Percentiles rank a stretch among this genome's conserved stretches.
Conservation (phyloP, 2,113 vertebrate genomes). For the Capra hircus region DNA sequence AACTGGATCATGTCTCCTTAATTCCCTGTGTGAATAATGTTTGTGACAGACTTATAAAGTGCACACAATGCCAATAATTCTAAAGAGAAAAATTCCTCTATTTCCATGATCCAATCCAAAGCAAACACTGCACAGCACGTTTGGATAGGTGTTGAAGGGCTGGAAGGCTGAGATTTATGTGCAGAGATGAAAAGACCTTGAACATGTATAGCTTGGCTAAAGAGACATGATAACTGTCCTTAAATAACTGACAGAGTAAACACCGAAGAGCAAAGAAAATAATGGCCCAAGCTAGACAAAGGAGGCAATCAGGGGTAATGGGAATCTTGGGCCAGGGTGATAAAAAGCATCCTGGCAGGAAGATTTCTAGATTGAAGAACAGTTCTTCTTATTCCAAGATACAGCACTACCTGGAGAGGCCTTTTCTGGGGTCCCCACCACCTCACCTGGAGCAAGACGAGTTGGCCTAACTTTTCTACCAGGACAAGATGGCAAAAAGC, state of each 20-base stretch:
- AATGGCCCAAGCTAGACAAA: constrained; percentile 20
- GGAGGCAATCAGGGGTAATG: constrained; percentile 43
- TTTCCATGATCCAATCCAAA: constrained; percentile 63
- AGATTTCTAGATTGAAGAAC: background rate
- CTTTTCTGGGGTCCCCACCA: background rate
- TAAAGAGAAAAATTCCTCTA: constrained; percentile 49
- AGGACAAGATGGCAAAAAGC: background rate
- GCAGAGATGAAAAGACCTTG: constrained; percentile 56
- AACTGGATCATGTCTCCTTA: constrained; percentile 43
- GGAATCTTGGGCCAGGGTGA: constrained; percentile 47
- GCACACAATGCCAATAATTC: constrained; percentile 54
- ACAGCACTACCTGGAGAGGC: background rate
- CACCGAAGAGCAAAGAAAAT: constrained; percentile 53
- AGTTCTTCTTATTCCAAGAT: background rate
- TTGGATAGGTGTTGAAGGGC: constrained; percentile 62
- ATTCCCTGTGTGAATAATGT: constrained; percentile 45
- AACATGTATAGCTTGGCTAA: constrained; percentile 62
- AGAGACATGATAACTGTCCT: constrained; percentile 64
- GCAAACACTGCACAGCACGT: constrained; percentile 61
- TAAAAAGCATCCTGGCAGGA: constrained; percentile 29
- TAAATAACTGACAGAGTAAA: constrained; percentile 64
- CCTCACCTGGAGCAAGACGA: background rate
- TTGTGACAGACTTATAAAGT: constrained; percentile 44
- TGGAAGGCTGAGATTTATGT: constrained; percentile 63
- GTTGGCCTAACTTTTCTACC: background rate